A percentile compares a stretch with the other conserved stretches of the same genome.
These are phyloP conservation scores for Acanthochromis polyacanthus DNA, from an alignment of 2,113 vertebrate species.

Conservation along the genomic window DNA sequence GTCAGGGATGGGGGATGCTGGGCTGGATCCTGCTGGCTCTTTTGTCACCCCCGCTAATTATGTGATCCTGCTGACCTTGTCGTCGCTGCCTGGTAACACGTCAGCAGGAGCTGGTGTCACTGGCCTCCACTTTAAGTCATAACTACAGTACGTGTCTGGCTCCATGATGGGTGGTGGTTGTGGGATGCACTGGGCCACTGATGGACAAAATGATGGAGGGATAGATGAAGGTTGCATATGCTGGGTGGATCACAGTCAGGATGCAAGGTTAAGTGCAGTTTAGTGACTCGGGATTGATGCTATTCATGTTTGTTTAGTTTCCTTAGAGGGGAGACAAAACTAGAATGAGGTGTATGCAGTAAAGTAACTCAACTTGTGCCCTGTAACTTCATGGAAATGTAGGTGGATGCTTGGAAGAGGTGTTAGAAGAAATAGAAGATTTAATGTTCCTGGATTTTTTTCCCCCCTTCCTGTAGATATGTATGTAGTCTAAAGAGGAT, in stretches of 20 bases:
- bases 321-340: conserved; percentile 1
- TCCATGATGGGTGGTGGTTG: conserved; percentile 7
- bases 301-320: conserved; percentile 38
- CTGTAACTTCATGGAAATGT: conserved; percentile 40
- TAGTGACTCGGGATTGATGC: conserved; percentile 6
- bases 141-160: conserved; percentile 56
- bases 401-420: conserved; percentile 28
- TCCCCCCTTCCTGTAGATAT: conserved; percentile 12
- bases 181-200: not conserved
- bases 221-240: conserved; percentile 1
- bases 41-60: conserved; percentile 82
- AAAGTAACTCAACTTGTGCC: conserved; percentile 16
- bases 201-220: conserved; percentile 42
- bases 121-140: conserved; percentile 60
- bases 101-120: conserved; percentile 65
- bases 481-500: not conserved
- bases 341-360: conserved; percentile 20
- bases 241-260: conserved; percentile 4
- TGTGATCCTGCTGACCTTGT: conserved; percentile 78
- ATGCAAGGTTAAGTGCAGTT: conserved; percentile 32
- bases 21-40: conserved; percentile 67
- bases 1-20: conserved; percentile 59
- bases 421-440: conserved; percentile 29
- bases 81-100: conserved; percentile 65
- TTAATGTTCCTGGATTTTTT: conserved; percentile 24